A percentile compares a stretch with the other conserved stretches of the same genome.
These are phyloP conservation scores for Deroptyus accipitrinus DNA, from an alignment of 2,113 vertebrate genomes.

Conservation along the genomic window DNA sequence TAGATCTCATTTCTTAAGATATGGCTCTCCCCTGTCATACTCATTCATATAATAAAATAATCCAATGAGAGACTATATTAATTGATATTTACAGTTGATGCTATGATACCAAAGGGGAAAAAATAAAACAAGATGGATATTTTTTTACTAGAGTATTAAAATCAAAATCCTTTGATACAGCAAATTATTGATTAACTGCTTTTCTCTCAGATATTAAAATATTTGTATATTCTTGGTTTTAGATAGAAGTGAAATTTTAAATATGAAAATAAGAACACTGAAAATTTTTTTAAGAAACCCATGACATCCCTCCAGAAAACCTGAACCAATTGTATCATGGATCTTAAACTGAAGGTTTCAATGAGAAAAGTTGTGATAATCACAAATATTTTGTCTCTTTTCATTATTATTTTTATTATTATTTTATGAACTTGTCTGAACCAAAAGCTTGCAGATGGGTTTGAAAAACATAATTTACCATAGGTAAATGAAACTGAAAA, in stretches of 20 bases:
- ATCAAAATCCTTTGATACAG: not conserved
- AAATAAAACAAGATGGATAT: not conserved
- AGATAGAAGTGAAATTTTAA: not conserved
- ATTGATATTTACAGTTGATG: not conserved
- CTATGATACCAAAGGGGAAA: not conserved
- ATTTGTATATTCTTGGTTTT: not conserved
- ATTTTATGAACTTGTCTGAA: not conserved
- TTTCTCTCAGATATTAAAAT: not conserved
- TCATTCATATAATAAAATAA: not conserved
- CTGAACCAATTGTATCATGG: not conserved
- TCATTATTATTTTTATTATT: not conserved
- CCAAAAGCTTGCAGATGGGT: not conserved
- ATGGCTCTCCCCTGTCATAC: not conserved
- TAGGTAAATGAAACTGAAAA: not conserved
- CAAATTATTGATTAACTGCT: not conserved
- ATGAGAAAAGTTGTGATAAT: not conserved
- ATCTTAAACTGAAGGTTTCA: not conserved
- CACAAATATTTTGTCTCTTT: not conserved
- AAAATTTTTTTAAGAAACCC: not conserved
- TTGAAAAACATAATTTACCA: not conserved
- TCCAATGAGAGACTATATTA: not conserved
- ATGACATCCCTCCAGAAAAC: not conserved
- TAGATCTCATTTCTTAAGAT: not conserved
- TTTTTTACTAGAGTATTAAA: not conserved
- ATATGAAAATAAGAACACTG: not conserved